Evolutionary conservation across 2,888 invertebrate genomes (phyloP).

Genomic region (Pecten maximus): DNA sequence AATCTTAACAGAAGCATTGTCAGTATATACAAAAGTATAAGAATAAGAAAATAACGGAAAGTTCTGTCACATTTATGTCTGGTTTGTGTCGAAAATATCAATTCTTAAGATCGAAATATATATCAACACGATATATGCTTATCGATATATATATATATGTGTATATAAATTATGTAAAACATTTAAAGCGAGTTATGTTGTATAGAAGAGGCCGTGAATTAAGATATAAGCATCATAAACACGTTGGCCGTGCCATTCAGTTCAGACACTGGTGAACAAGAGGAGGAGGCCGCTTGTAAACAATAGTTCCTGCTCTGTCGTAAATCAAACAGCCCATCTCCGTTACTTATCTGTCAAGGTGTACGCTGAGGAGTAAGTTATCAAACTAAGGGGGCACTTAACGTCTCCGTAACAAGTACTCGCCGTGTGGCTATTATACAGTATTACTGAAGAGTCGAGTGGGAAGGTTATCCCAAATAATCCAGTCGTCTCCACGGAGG

Average conservation of each 20-base stretch:
- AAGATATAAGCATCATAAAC: neutral
- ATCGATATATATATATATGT: too few species aligned
- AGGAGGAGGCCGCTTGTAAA: neutral
- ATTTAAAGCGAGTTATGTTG: neutral
- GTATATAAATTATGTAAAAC: too few species aligned
- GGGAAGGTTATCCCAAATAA: neutral
- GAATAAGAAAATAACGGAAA: too few species aligned
- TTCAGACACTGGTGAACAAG: neutral
- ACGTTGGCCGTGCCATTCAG: neutral
- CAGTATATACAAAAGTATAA: neutral
- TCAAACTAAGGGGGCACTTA: neutral
- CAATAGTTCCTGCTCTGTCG: neutral
- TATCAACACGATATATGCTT: too few species aligned
- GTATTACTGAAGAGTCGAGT: neutral
- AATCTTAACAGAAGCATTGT: neutral
- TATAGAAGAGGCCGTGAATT: neutral
- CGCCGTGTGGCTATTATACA: neutral
- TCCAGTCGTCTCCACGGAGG: neutral
- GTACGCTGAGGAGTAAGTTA: neutral
- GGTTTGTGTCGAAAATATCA: too few species aligned
- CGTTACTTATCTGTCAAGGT: constrained; percentile 9
- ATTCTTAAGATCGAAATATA: too few species aligned
- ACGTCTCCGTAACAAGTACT: constrained; percentile 15
- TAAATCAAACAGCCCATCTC: constrained; percentile 7
- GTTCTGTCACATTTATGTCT: too few species aligned